Evolutionary conservation across 2,797 vertebrate genomes (phyloP).

Genomic region (Ctenosaura bakeri): DNA sequence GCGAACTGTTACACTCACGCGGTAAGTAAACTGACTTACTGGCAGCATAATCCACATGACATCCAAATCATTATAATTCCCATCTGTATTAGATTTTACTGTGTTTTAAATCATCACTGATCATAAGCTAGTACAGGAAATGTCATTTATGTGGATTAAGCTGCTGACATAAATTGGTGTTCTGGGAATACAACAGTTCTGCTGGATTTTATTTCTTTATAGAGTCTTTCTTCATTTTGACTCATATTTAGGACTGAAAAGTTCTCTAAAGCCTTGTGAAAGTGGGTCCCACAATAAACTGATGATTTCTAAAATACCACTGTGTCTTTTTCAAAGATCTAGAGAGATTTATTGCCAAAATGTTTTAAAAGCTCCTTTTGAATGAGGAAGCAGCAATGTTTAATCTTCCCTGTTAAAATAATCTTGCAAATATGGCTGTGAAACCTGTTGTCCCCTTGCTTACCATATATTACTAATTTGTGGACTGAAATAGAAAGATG

Average conservation of each 20-base stretch:
- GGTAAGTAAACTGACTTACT: slow-evolving; percentile 80
- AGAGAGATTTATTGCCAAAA: not conserved
- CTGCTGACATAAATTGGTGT: not conserved
- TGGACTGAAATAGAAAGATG: not conserved
- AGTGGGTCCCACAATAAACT: not conserved
- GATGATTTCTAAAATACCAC: slow-evolving; percentile 3
- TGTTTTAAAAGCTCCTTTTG: not conserved
- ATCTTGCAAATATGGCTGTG: not conserved
- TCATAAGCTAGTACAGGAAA: not conserved
- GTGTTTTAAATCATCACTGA: not conserved
- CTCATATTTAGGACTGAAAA: slow-evolving; percentile 20
- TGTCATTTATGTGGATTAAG: not conserved
- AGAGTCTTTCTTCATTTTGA: not conserved
- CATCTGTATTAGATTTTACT: not conserved
- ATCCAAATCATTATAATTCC: slow-evolving; percentile 32
- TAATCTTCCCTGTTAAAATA: not conserved
- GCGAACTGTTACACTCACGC: slow-evolving; percentile 99
- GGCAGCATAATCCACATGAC: not conserved
- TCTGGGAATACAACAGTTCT: not conserved
- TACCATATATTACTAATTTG: not conserved
- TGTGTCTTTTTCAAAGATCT: not conserved
- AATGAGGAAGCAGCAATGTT: not conserved
- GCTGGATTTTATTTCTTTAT: not conserved
- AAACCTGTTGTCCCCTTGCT: not conserved
- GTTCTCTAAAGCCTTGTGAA: not conserved